Conservation (phyloP, 2,113 vertebrate species). For the Tragelaphus scriptus region DNA sequence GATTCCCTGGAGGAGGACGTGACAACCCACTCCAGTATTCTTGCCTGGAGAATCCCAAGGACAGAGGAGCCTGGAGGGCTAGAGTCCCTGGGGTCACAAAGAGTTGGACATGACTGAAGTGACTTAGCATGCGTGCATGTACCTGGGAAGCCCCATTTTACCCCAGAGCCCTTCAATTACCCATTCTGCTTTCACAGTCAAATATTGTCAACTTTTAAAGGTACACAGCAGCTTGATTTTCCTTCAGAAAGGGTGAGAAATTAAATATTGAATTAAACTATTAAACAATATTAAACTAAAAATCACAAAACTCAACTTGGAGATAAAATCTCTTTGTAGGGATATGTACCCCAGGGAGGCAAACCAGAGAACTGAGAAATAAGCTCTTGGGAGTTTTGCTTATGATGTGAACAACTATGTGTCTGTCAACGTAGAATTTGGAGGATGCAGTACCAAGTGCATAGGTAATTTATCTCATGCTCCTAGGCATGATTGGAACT, state of each 20-base stretch:
- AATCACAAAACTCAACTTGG: neutral
- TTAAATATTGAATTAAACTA: neutral
- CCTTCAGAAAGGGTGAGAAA: neutral
- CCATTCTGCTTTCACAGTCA: neutral
- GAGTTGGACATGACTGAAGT: neutral
- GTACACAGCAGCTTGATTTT: neutral
- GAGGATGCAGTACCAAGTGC: neutral
- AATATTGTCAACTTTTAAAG: neutral
- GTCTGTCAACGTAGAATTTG: neutral
- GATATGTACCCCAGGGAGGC: neutral
- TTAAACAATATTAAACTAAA: neutral
- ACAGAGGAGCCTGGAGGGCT: neutral
- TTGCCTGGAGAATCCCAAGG: neutral
- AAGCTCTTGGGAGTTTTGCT: neutral
- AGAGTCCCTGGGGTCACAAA: neutral
- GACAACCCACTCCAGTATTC: neutral
- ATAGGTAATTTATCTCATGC: no score
- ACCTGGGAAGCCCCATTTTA: neutral
- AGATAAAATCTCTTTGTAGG: neutral
- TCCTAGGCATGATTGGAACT: rapidly evolving
- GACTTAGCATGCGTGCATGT: neutral
- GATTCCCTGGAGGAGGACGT: neutral
- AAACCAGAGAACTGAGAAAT: neutral
- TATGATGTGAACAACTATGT: neutral
- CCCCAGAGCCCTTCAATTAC: no score